Conservation (phyloP, 2,888 invertebrate species). For the Troilus luridus region DNA sequence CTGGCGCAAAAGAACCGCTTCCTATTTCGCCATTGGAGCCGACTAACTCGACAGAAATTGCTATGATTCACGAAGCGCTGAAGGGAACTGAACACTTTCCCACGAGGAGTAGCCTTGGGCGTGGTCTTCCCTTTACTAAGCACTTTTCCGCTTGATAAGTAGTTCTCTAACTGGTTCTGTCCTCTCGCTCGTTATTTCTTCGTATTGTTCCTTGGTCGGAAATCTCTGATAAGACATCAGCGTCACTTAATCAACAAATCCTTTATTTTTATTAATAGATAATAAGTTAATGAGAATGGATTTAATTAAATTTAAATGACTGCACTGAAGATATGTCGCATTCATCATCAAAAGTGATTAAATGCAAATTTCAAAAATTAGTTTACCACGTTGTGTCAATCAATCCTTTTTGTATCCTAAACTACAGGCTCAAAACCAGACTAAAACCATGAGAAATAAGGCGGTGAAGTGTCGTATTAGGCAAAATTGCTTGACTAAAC, state of each 20-base stretch:
- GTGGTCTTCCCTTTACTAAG: conserved; percentile 29
- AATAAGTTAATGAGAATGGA: too few species aligned
- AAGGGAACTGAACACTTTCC: neutral
- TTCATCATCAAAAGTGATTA: too few species aligned
- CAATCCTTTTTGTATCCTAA: too few species aligned
- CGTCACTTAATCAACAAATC: neutral
- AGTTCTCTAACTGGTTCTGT: neutral
- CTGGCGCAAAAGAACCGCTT: neutral
- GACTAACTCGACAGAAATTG: neutral
- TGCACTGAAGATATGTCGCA: too few species aligned
- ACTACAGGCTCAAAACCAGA: too few species aligned
- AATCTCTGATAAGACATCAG: neutral
- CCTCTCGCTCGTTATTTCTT: neutral
- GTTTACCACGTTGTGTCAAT: too few species aligned
- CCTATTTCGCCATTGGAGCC: neutral
- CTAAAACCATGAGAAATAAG: too few species aligned
- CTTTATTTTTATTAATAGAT: neutral
- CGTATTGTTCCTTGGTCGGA: neutral
- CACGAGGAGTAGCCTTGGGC: conserved; percentile 17
- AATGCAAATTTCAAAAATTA: too few species aligned
- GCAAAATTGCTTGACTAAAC: too few species aligned
- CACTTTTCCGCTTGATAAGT: neutral
- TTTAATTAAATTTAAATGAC: too few species aligned
- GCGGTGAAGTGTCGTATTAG: too few species aligned
- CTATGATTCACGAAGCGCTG: neutral